These are phyloP conservation scores for Agrypnia vestita DNA, from an alignment of 1,140 invertebrate genomes.

Conservation along the genomic window DNA sequence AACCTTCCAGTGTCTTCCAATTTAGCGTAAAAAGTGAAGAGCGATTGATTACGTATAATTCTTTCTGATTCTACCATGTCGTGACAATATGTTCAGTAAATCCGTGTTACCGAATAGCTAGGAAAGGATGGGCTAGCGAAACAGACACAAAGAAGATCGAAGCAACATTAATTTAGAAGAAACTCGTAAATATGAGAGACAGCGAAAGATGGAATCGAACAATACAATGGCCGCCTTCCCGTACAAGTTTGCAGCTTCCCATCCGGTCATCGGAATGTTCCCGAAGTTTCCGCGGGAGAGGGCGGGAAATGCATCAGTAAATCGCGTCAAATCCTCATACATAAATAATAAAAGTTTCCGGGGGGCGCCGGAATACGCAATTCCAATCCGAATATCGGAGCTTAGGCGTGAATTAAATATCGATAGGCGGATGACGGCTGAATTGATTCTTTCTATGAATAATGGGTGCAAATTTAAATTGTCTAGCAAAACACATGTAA, in stretches of 20 bases:
- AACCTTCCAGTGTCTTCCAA: no score
- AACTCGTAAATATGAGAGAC: conserved; percentile 5
- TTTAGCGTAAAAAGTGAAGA: no score
- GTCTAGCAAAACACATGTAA: conserved; percentile 1
- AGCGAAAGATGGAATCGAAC: conserved; percentile 6
- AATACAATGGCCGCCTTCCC: conserved; percentile 25
- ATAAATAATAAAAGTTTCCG: conserved; percentile 60
- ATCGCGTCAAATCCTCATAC: conserved; percentile 61
- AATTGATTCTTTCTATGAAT: conserved; percentile 32
- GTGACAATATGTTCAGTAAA: no score
- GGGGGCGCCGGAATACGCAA: conserved; percentile 40
- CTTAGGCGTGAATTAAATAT: conserved; percentile 51
- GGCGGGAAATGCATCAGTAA: conserved; percentile 56
- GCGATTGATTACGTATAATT: no score
- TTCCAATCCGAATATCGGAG: conserved; percentile 31
- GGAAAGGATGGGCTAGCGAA: no score
- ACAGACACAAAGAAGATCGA: no score
- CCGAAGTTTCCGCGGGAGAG: neutral
- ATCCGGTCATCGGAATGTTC: conserved; percentile 32
- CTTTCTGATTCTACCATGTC: no score
- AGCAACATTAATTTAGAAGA: conserved; percentile 10
- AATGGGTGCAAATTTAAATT: conserved; percentile 25
- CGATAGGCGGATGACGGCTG: conserved; percentile 42
- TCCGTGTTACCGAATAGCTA: no score
- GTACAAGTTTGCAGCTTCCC: neutral